Base-by-base conservation (phyloP, 2,113 vertebrate genomes). In the Sarotherodon lohbergeri region DNA sequence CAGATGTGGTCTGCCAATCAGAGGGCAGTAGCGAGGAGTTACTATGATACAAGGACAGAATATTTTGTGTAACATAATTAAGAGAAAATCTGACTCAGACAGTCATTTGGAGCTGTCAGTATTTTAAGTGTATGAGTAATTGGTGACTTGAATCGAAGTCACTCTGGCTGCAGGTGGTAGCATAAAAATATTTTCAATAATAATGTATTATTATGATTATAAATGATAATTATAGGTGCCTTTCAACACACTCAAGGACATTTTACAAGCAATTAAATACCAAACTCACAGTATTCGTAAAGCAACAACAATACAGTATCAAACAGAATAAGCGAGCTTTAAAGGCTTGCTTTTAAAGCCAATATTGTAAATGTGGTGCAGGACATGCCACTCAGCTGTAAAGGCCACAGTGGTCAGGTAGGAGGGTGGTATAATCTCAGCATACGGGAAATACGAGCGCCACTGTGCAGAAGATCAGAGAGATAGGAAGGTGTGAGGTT, bases 1-100 rank as follows among this genome's bases (percentile, higher is more conserved):
- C 13, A 73, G 39, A 73, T 46, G 13, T 73, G 68, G 3, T 73
- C 68, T 27, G 22, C 39, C 68, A 73, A 46, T 52, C 50, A 71
- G 24, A 39, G 89, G 88, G 87, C 83, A 92, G 54, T 22, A 0
- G 90, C 59, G 55, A 88, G 19, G n/a, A 92, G 90, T 12, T 27
- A 93, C 92, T 91, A 90, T 19, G 24, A 7, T 5, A 59, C 29
- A 27, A 12, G 78, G 5, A 48, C 24, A 19, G 79, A 79, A 19
- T 6, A 17, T 39, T 81, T 24, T 43, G 52, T 16, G 13, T 73
- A 73, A 46, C 13, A 27, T 10, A 27, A 73, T 73, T 73, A 73
- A 46, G 7, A 27, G 41, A 73, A 73, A 27, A 73, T 73, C 68
- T 46, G 68, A 46, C 22, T 73, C 10, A 41, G 68, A 46, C 41